Percentiles rank a stretch among this genome's conserved stretches.
Evolutionary conservation across 2,888 invertebrate species (phyloP).

Genomic region (Cerastoderma edule): DNA sequence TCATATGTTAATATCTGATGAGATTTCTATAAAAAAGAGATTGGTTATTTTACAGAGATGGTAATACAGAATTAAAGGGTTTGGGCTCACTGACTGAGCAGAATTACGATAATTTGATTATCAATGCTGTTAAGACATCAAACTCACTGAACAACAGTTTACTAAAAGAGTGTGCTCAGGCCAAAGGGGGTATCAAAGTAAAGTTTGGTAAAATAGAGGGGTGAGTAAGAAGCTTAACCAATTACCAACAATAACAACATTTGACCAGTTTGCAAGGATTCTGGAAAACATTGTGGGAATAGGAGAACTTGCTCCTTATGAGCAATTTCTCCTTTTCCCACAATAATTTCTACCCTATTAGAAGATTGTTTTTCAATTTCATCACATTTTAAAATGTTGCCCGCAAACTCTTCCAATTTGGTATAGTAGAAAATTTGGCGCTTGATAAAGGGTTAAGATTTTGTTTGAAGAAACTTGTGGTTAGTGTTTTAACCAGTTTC

Average conservation of each 20-base stretch:
- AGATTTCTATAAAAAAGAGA: neutral
- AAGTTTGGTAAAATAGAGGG: conserved; percentile 11
- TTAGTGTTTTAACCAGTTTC: too few species aligned
- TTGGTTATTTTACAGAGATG: conserved; percentile 8
- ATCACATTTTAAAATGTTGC: neutral
- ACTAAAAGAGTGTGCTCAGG: conserved; percentile 23
- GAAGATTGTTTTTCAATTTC: neutral
- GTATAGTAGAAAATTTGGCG: too few species aligned
- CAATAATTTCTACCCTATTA: neutral
- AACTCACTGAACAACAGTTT: conserved; percentile 13
- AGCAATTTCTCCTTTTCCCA: conserved; percentile 8
- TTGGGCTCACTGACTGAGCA: conserved; percentile 44
- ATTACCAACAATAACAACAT: too few species aligned
- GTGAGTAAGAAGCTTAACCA: conserved; percentile 2
- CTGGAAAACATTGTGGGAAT: neutral
- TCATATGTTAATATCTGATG: neutral
- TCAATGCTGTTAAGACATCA: conserved; percentile 25
- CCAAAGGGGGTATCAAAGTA: neutral
- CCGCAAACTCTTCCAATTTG: too few species aligned
- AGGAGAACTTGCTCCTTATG: neutral
- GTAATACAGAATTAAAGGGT: conserved; percentile 28
- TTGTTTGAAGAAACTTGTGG: too few species aligned
- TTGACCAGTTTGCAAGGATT: too few species aligned
- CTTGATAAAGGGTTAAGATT: too few species aligned
- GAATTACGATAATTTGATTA: conserved; percentile 55